These are phyloP conservation scores for Amblyjoppa fuscipennis DNA, from an alignment of 2,888 invertebrate species.

Conservation along the genomic window DNA sequence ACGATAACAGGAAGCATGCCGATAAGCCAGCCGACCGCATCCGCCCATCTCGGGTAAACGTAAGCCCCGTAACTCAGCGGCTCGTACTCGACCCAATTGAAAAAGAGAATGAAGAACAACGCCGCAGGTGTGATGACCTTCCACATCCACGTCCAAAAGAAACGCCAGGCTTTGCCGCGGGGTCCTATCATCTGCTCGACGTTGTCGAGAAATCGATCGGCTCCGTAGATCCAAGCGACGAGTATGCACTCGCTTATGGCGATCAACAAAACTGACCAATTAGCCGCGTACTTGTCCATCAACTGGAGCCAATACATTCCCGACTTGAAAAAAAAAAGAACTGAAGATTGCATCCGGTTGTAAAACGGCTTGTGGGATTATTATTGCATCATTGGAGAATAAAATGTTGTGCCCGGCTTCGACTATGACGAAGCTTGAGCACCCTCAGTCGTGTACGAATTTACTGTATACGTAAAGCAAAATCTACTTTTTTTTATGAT, in stretches of 20 bases:
- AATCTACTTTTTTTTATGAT: too few relatives aligned
- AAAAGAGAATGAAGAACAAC: conserved; percentile 91
- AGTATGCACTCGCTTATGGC: conserved; percentile 92
- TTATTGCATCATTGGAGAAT: too few relatives aligned
- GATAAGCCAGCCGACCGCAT: conserved; percentile 91
- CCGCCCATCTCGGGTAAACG: conserved; percentile 93
- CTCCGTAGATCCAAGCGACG: conserved; percentile 94
- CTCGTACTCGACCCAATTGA: conserved; percentile 93
- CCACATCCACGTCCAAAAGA: conserved; percentile 93
- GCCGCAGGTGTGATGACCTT: conserved; percentile 91
- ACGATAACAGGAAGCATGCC: conserved; percentile 91
- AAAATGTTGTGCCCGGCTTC: too few relatives aligned
- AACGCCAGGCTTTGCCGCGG: conserved; percentile 88
- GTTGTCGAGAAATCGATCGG: conserved; percentile 91
- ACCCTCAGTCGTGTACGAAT: too few relatives aligned
- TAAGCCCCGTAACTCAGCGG: conserved; percentile 91
- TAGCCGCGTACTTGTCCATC: conserved; percentile 93
- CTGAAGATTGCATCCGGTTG: not conserved
- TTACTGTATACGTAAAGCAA: too few relatives aligned
- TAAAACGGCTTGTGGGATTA: not conserved
- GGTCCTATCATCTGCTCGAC: conserved; percentile 93
- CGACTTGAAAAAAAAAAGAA: conserved; percentile 86
- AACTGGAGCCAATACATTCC: conserved; percentile 93
- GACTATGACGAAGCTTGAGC: too few relatives aligned
- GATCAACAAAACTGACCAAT: conserved; percentile 91